A percentile compares a stretch with the other conserved stretches of the same genome.
Evolutionary conservation across 2,888 invertebrate genomes (phyloP).

Genomic region (Plebejus anna): DNA sequence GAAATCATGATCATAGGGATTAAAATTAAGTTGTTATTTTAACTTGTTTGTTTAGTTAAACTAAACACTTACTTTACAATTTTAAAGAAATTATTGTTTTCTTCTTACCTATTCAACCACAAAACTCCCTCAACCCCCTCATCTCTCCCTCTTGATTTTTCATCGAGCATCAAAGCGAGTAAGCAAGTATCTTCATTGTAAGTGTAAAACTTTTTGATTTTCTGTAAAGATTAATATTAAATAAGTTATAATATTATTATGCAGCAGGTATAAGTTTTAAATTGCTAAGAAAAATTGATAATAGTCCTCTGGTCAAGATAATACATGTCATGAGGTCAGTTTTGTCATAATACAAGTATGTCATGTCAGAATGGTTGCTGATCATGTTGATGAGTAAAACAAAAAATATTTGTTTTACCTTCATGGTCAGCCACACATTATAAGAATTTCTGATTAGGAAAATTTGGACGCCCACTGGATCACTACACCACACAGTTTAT

Average conservation of each 20-base stretch:
- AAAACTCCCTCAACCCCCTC: constrained; percentile 82
- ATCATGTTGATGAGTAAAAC: too few species aligned
- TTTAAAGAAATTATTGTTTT: background rate
- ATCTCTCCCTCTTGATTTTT: constrained; percentile 73
- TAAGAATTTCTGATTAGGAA: too few species aligned
- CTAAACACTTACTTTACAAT: too few species aligned
- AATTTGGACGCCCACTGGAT: too few species aligned
- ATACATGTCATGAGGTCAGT: background rate
- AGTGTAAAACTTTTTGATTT: constrained; percentile 79
- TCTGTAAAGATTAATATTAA: constrained; percentile 64
- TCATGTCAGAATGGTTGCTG: too few species aligned
- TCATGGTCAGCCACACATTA: too few species aligned
- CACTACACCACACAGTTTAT: too few species aligned
- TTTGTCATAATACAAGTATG: background rate
- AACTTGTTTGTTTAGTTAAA: too few species aligned
- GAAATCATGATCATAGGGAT: too few species aligned
- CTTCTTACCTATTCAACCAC: constrained; percentile 86
- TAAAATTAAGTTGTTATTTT: too few species aligned
- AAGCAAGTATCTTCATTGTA: constrained; percentile 79
- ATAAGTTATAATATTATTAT: background rate
- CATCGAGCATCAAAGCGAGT: constrained; percentile 84
- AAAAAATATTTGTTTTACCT: background rate
- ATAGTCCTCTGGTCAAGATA: background rate
- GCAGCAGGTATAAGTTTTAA: background rate
- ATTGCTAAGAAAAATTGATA: background rate